Evolutionary conservation across 2,797 vertebrate species (phyloP).

Genomic region (Smutsia gigantea): DNA sequence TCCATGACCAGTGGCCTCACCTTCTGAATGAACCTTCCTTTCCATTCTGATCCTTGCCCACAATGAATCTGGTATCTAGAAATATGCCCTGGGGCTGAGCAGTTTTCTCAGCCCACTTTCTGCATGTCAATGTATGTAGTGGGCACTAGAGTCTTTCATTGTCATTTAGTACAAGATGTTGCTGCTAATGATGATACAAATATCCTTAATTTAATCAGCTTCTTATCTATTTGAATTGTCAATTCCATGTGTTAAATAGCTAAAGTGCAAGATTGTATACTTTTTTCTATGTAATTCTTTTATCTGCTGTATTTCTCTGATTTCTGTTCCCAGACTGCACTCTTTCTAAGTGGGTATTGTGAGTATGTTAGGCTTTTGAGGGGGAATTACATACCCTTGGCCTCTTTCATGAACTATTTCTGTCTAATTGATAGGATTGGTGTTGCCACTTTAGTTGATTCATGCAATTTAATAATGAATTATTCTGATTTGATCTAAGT

Average conservation of each 20-base stretch:
- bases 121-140: background rate
- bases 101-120: background rate
- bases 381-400: background rate
- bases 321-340: background rate
- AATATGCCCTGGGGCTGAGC: background rate
- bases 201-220: background rate
- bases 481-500: background rate
- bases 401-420: background rate
- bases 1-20: background rate
- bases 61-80: background rate
- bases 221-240: background rate
- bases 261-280: background rate
- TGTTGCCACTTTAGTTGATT: background rate
- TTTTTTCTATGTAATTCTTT: background rate
- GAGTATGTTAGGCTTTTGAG: background rate
- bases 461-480: background rate
- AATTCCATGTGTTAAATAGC: background rate
- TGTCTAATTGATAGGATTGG: background rate
- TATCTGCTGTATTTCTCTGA: background rate
- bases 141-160: background rate
- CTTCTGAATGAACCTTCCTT: background rate
- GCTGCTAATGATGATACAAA: background rate
- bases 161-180: background rate
- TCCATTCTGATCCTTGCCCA: background rate
- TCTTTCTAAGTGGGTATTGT: background rate